Base-by-base conservation (phyloP, 1,140 invertebrate species). In the Orchesella cincta region DNA sequence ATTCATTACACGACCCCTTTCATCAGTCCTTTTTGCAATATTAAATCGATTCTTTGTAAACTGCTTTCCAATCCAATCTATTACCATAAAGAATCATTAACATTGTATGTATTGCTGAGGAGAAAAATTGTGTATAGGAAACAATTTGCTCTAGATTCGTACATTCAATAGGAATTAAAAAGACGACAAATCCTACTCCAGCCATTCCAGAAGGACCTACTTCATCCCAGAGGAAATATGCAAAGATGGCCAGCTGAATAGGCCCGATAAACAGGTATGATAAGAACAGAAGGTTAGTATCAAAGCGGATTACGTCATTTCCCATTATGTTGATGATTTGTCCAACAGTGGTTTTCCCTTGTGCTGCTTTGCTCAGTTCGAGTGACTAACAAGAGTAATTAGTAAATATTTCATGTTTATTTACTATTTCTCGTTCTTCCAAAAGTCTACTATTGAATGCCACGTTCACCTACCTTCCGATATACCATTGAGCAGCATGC, bases 1-100 rank as follows among this genome's bases (percentile, higher is more conserved):
- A 83, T 93, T 94, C 93, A 96, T 95, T 70, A 95, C 84, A 67
- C 91, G 88, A 0, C 97, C 91, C 77, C 95, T 87, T 82, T 95
- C 90, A 84, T 97, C 95, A 0, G 94, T 96, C 79, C 89, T 88
- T 3, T 88, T 79, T 0, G 93, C 92, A n/a, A 91, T 92, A 80
- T 88, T 86, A 70, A 89, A 82, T 77, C 93, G 88, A 33, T 91
- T 88, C 67, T 87, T 87, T 0, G 92, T 90, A 0, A 91, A 91
- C 74, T 89, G 88, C 83, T 90, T 91, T 29, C 92, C 92, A 83
- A 95, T 87, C 83, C 88, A 90, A 78, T 90, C 92, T 92, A 77
- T 31, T 5, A 46, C 2, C 8, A 39, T 73, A 35, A 23, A 28
- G 20, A 73, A 39, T 5, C 36, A 73, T 39, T 39, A n/a, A 23